Evolutionary conservation across 1,140 invertebrate species (phyloP).

Genomic region (Pygmarrhopalites habei): DNA sequence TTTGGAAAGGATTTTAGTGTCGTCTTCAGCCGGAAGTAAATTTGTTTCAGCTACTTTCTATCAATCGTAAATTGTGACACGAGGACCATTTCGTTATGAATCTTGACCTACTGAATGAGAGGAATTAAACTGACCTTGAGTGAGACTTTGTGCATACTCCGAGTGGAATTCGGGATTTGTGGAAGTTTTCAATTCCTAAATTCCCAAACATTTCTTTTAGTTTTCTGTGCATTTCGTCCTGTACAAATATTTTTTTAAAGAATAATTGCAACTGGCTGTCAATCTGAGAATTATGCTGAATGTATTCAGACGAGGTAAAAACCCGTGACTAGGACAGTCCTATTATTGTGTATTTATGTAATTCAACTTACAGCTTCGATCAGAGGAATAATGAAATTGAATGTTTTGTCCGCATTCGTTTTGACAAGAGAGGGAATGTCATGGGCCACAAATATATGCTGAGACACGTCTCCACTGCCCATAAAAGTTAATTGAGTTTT

Average conservation of each 20-base stretch:
- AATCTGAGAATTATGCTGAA: neutral
- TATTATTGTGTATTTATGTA: neutral
- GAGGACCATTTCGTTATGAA: too few relatives aligned
- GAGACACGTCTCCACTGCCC: conserved; percentile 10
- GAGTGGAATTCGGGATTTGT: conserved; percentile 17
- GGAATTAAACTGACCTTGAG: too few relatives aligned
- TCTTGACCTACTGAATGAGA: too few relatives aligned
- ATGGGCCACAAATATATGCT: conserved; percentile 22
- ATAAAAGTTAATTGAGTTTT: neutral
- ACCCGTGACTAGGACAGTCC: neutral
- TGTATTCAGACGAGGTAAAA: neutral
- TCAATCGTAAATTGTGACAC: too few relatives aligned
- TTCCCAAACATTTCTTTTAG: neutral
- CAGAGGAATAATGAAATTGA: conserved; percentile 23
- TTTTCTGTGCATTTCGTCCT: too few relatives aligned
- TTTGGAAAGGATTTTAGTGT: too few relatives aligned
- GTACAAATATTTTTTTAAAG: too few relatives aligned
- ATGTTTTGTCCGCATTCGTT: conserved; percentile 19
- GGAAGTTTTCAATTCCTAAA: conserved; percentile 10
- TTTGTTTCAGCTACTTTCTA: too few relatives aligned
- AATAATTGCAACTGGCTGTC: too few relatives aligned
- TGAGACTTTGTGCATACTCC: conserved; percentile 11
- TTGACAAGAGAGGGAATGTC: conserved; percentile 12
- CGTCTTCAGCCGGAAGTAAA: too few relatives aligned
- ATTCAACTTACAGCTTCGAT: conserved; percentile 15